Evolutionary conservation across 2,888 invertebrate genomes (phyloP).

Genomic region (Diabrotica balteata): DNA sequence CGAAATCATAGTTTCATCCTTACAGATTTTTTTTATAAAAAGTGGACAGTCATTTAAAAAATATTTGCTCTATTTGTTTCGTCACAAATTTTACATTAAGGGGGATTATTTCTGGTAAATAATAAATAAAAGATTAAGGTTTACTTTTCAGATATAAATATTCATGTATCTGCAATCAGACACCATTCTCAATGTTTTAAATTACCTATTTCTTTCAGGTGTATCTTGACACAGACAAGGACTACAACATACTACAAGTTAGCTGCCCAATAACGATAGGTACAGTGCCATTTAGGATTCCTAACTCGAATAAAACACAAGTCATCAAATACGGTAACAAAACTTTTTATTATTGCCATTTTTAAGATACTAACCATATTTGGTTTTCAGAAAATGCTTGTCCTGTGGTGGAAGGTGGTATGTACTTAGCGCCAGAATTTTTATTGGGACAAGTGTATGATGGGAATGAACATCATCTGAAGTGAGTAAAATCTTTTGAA

Average conservation of each 20-base stretch:
- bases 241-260: slow-evolving; percentile 74
- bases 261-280: slow-evolving; percentile 79
- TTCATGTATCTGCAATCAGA: too few species aligned
- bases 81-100: too few species aligned
- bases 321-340: slow-evolving; percentile 70
- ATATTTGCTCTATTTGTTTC: too few species aligned
- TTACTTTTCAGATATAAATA: too few species aligned
- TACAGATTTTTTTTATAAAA: too few species aligned
- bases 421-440: slow-evolving; percentile 80
- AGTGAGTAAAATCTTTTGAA: slow-evolving; percentile 46
- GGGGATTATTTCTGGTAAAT: too few species aligned
- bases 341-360: background rate
- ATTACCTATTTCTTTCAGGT: slow-evolving; percentile 62
- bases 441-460: slow-evolving; percentile 81
- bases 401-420: slow-evolving; percentile 78
- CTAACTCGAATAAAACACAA: slow-evolving; percentile 68
- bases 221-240: slow-evolving; percentile 73
- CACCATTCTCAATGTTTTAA: background rate
- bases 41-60: too few species aligned
- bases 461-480: slow-evolving; percentile 63
- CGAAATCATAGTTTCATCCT: too few species aligned
- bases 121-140: too few species aligned
- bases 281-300: slow-evolving; percentile 75
- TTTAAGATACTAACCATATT: background rate
- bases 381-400: slow-evolving; percentile 68